phyloP scores from a whole-genome alignment of 1,140 invertebrate species.

The Cotesia glomerata region DNA sequence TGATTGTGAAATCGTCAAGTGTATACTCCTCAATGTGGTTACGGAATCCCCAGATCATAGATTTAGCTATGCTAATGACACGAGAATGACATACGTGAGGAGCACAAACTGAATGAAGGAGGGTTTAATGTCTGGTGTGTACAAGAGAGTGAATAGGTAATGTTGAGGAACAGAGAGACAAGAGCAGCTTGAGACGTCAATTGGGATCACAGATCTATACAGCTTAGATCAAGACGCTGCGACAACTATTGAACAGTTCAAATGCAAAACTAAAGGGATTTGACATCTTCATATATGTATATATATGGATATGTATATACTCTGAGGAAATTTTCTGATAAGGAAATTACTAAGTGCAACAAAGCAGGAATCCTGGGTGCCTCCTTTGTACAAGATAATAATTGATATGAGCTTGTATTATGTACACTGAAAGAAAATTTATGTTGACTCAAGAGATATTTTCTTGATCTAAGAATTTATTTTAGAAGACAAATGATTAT shows the following conservation, averaged over 20 bases:
- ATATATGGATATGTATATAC: conserved; percentile 2
- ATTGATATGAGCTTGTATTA: no score
- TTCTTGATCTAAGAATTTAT: no score
- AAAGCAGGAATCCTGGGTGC: neutral
- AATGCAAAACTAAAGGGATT: neutral
- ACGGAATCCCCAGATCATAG: conserved; percentile 17
- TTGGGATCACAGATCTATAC: neutral
- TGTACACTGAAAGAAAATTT: no score
- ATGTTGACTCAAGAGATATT: no score
- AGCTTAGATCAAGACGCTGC: neutral
- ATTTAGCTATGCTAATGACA: conserved; percentile 28
- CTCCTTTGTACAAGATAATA: no score
- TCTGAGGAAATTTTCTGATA: conserved; percentile 32
- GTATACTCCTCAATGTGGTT: neutral
- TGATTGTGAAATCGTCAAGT: neutral
- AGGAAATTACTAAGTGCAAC: conserved; percentile 32
- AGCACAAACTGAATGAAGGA: neutral
- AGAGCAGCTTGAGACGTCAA: conserved; percentile 19
- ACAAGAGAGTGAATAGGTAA: neutral
- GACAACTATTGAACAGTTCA: neutral
- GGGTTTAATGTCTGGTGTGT: neutral
- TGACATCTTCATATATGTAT: neutral
- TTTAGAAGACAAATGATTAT: no score
- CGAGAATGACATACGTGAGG: conserved; percentile 18
- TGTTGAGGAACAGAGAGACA: neutral